These are phyloP conservation scores for Cottus gobio DNA, from an alignment of 2,113 vertebrate genomes.

Conservation along the genomic window DNA sequence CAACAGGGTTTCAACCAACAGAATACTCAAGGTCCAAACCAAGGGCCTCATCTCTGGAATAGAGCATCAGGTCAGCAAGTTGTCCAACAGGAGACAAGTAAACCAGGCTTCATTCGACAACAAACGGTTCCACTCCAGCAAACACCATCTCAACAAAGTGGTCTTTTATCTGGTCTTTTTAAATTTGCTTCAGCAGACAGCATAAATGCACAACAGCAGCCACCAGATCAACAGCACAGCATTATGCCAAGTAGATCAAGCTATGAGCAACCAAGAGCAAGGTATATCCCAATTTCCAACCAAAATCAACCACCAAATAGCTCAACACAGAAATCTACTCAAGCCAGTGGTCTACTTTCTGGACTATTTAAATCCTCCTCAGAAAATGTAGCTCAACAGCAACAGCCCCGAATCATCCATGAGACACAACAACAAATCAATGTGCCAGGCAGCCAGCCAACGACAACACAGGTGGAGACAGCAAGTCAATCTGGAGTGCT, in stretches of 20 bases:
- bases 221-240: constrained; percentile 33
- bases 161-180: constrained; percentile 81
- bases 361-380: constrained; percentile 81
- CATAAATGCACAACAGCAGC: constrained; percentile 48
- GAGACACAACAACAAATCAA: constrained; percentile 51
- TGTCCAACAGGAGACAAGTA: constrained; percentile 51
- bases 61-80: constrained; percentile 35
- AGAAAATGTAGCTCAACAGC: constrained; percentile 70
- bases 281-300: constrained; percentile 9
- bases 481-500: constrained; percentile 74
- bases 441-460: constrained; percentile 28
- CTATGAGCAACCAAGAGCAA: constrained; percentile 43
- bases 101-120: constrained; percentile 59
- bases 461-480: constrained; percentile 42
- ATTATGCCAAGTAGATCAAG: constrained; percentile 48
- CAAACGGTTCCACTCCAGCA: constrained; percentile 66
- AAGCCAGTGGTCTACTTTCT: constrained; percentile 63
- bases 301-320: constrained; percentile 44
- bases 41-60: constrained; percentile 10
- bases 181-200: constrained; percentile 78
- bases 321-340: constrained; percentile 50
- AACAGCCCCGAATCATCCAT: constrained; percentile 37
- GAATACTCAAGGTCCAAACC: constrained; percentile 39
- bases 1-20: constrained; percentile 34
- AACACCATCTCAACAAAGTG: constrained; percentile 57